Percentiles rank a stretch among this genome's conserved stretches.
phyloP scores from a whole-genome alignment of 2,113 vertebrate genomes.

The Prietella phreatophila region DNA sequence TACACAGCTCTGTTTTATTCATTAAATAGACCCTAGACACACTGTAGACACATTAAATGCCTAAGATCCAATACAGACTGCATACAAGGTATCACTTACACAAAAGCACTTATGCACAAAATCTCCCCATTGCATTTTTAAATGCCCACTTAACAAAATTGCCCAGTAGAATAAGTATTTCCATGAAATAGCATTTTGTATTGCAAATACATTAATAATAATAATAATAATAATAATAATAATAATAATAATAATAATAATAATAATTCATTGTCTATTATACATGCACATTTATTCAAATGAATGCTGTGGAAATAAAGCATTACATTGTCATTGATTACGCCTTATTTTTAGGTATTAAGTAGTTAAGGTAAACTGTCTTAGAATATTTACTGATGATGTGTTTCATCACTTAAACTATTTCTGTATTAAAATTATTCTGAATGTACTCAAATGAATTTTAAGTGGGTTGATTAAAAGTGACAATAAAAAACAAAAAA shows the following conservation, averaged over 20 bases:
- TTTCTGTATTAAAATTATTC: too few species aligned
- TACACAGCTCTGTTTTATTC: constrained; percentile 44
- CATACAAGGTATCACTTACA: constrained; percentile 32
- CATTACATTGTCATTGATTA: not conserved
- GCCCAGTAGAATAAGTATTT: constrained; percentile 15
- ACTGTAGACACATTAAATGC: constrained; percentile 42
- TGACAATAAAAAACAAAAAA: too few species aligned
- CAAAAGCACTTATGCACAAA: constrained; percentile 38
- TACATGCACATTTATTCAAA: not conserved
- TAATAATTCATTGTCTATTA: not conserved
- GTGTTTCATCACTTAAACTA: not conserved
- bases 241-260: constrained; percentile 1
- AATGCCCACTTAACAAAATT: constrained; percentile 49
- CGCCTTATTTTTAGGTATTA: not conserved
- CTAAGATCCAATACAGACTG: constrained; percentile 39
- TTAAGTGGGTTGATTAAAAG: not conserved
- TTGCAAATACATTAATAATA: constrained; percentile 12
- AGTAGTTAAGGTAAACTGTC: not conserved
- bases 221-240: constrained; percentile 21
- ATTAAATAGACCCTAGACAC: constrained; percentile 51
- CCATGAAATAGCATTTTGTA: constrained; percentile 9
- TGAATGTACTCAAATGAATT: not conserved
- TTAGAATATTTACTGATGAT: not conserved
- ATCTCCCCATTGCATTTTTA: constrained; percentile 16
- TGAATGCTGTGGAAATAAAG: not conserved